Base-by-base conservation (phyloP, 1,140 invertebrate genomes). In the Diuraphis noxia region DNA sequence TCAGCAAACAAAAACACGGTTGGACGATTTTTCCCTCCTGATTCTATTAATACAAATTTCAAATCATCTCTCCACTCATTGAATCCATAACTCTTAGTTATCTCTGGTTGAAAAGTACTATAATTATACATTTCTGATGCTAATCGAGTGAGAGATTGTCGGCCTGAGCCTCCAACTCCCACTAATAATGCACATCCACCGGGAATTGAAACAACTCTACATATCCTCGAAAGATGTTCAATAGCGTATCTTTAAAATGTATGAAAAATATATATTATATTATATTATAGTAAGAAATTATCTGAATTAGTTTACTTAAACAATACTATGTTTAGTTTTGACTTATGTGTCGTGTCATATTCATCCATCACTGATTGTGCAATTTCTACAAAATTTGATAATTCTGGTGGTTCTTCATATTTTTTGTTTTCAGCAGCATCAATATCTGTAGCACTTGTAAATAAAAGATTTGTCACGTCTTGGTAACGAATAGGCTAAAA, bases 31-130 rank as follows among this genome's bases (percentile, higher is more conserved):
- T 93, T 93, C 1, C 96, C 97, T 38, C 96, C 98, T 92, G 96
- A 95, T 93, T 96, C 96, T 93, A 97, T 97, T 41, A 98, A 94
- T 13, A 98, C 96, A 92, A 96, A 95, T 93, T 98, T 97, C 34
- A 99, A 94, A 94, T 98, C 98, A 56, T 98, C 97, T 92, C 96
- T 95, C 98, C 98, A 98, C 93, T 98, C 97, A 92, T 96, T 96
- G 2, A 96, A 89, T 13, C 93, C 93, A 93, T 99, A 98, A 92
- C 96, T 95, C 93, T 97, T 98, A 1, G 97, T 97, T 6, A 98
- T 98, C 94, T 98, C 97, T 30, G 98, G 97, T 94, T 98, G 97
- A 94, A 97, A 98, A 23, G 98, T 94, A 77, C 94, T 95, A 92
- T 96, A 96, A 72, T 96, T 96, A 19, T 95, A 95, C 94, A 98